phyloP scores from a whole-genome alignment of 2,888 invertebrate species.

The Lycia hirtaria region DNA sequence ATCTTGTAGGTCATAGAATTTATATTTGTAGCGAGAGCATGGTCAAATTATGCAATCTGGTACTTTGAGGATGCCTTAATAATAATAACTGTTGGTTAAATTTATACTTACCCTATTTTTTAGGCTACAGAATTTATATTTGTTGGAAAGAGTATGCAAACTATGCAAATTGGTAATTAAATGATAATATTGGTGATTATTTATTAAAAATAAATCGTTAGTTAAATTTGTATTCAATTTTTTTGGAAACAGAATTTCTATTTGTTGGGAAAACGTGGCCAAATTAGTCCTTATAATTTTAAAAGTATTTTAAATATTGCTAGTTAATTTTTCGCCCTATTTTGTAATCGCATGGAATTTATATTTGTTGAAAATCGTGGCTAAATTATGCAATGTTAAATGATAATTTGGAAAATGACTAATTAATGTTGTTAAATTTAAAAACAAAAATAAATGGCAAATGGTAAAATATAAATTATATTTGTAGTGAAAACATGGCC shows the following conservation, averaged over 20 bases:
- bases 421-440: no score
- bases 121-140: background rate
- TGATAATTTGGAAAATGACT: no score
- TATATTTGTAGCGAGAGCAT: background rate
- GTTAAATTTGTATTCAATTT: background rate
- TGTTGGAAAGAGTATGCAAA: background rate
- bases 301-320: background rate
- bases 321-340: background rate
- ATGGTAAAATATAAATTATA: no score
- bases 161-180: slow-evolving; percentile 12
- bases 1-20: slow-evolving; percentile 1
- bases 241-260: no score
- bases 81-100: background rate
- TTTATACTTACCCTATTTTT: no score
- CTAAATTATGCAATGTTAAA: no score
- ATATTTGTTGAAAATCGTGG: no score
- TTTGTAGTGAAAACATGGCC: no score
- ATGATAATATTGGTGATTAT: background rate
- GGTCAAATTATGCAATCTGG: slow-evolving; percentile 3
- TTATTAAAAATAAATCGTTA: background rate
- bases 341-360: no score
- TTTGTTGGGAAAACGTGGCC: no score
- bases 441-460: no score
- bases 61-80: slow-evolving; percentile 13
- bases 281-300: no score